A percentile compares a stretch with the other conserved stretches of the same genome.
Conservation (phyloP, 2,113 vertebrate species). For the Crotophaga sulcirostris region DNA sequence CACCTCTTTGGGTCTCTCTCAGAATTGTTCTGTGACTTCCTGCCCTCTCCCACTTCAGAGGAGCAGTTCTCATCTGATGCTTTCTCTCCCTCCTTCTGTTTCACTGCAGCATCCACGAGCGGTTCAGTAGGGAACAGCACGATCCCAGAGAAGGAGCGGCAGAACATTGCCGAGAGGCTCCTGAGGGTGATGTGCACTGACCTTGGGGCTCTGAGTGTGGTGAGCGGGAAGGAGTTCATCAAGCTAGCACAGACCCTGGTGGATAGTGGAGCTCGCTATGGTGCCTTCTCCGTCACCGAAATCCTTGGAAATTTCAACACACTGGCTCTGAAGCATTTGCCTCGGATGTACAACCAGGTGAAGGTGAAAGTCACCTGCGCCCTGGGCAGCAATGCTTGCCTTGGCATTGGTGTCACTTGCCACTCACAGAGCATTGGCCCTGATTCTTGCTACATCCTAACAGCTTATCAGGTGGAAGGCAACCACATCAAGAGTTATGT, state of each 20-base stretch:
- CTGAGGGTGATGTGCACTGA: conserved; percentile 95
- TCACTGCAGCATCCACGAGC: conserved; percentile 65
- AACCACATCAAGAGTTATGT: conserved; percentile 92
- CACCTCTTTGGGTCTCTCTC: background rate
- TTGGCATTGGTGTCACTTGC: conserved; percentile 94
- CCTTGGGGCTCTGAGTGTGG: conserved; percentile 87
- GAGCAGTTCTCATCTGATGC: background rate
- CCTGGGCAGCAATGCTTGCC: conserved; percentile 91
- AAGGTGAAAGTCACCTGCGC: conserved; percentile 99
- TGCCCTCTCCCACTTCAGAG: background rate
- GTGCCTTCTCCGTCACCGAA: conserved; percentile 93
- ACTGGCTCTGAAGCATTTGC: conserved; percentile 92
- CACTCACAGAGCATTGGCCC: conserved; percentile 91
- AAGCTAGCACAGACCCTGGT: conserved; percentile 96
- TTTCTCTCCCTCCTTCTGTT: background rate
- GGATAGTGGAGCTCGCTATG: conserved; percentile 93
- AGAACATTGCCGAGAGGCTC: conserved; percentile 94
- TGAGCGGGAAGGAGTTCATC: conserved; percentile 95
- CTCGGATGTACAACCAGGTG: conserved; percentile 98
- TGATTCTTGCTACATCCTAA: conserved; percentile 91
- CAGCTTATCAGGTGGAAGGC: conserved; percentile 93
- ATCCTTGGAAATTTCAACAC: conserved; percentile 94
- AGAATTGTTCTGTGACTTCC: background rate
- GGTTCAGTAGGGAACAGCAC: conserved; percentile 77
- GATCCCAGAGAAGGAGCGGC: conserved; percentile 95